Base-by-base conservation (phyloP, 2,888 invertebrate genomes). In the Cotesia congregata region DNA sequence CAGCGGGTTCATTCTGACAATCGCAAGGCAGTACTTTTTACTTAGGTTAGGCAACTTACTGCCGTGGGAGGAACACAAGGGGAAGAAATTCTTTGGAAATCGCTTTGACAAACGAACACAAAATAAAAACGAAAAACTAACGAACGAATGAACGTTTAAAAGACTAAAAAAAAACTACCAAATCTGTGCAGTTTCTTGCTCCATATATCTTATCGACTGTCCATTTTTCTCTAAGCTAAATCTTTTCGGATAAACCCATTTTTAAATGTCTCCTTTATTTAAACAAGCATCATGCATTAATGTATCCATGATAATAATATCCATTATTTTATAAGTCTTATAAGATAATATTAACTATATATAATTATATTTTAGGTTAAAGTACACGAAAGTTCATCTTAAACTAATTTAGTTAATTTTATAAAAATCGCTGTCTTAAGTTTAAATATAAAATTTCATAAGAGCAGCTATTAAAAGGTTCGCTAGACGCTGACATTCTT, bases 1-100 rank as follows among this genome's bases (percentile, higher is more conserved):
- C 77, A 78, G 74, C 50, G 20, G 65, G 7, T 67, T 74, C 68
- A 74, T 74, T 67, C 74, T 59, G 68, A 74, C 74, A 62, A 74
- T 72, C 72, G 65, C 72, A 72, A 61, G 7, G 38, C n/a, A 59
- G 74, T 67, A 39, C 67, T 65, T 71, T 71, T 67, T 67, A 67
- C 67, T 67, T 65, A 38, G 12, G 59, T 67, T 65, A 38, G 12
- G 59, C 65, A n/a, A 67, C 41, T 40, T 41, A 65, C 64, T 50
- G 50, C 2, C 12, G 12, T 12, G 7, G 50, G 50, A 12, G 7
- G 4, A 12, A 50, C 12, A 4, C 50, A 12, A 12, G 7, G 50
- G 7, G 12, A 12, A 50, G 50, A 12, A 4, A 62, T 40, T 64
- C 67, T 65, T 76, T 39, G 50, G 62, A 73, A 73, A 73, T 17